Percentiles rank a stretch among this genome's conserved stretches.
Evolutionary conservation across 2,888 invertebrate species (phyloP).

Genomic region (Dioctria rufipes): DNA sequence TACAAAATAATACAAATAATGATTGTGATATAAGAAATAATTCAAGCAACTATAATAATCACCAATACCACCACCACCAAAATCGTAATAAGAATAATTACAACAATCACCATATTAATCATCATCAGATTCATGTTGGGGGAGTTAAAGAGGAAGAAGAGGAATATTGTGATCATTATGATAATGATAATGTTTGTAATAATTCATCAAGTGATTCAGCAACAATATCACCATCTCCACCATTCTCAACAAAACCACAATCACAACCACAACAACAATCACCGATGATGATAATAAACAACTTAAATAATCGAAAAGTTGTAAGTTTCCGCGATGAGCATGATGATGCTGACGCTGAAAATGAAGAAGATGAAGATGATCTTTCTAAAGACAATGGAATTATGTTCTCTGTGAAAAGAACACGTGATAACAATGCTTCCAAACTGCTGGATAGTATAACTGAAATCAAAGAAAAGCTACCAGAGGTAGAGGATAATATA

Average conservation of each 20-base stretch:
- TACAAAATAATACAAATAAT: conserved; percentile 56
- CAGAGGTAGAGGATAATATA: conserved; percentile 65
- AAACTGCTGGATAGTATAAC: conserved; percentile 70
- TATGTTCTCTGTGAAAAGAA: conserved; percentile 47
- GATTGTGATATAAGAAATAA: conserved; percentile 58
- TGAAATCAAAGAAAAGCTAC: conserved; percentile 70
- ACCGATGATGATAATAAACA: background rate
- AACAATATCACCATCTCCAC: background rate
- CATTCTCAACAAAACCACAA: too few relatives aligned
- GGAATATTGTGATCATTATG: conserved; percentile 53
- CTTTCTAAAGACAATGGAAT: conserved; percentile 47
- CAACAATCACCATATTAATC: conserved; percentile 44
- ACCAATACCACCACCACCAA: conserved; percentile 39
- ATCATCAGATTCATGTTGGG: conserved; percentile 41
- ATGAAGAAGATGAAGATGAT: conserved; percentile 50
- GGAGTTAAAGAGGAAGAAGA: conserved; percentile 45
- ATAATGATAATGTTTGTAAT: conserved; percentile 52
- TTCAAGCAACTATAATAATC: conserved; percentile 53
- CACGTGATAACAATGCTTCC: conserved; percentile 49
- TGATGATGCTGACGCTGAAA: conserved; percentile 57
- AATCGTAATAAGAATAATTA: conserved; percentile 45
- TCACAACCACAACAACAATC: background rate
- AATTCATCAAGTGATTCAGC: conserved; percentile 58
- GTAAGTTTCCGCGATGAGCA: conserved; percentile 39
- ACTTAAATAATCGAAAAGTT: conserved; percentile 24